A percentile compares a stretch with the other conserved stretches of the same genome.
Conservation (phyloP, 2,113 vertebrate species). For the Tauraco erythrolophus region DNA sequence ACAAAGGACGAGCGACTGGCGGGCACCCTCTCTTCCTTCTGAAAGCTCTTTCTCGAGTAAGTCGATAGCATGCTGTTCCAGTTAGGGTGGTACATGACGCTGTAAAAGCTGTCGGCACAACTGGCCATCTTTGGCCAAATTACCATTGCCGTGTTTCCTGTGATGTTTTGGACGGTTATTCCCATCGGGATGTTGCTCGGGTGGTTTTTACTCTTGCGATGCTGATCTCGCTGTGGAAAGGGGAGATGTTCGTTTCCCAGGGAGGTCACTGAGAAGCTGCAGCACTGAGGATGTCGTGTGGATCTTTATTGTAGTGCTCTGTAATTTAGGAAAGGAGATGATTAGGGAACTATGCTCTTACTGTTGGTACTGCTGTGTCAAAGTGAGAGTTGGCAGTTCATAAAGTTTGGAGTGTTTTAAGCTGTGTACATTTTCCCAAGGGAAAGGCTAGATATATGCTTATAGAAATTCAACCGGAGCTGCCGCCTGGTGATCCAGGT, state of each 20-base stretch:
- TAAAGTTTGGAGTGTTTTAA: not conserved
- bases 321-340: not conserved
- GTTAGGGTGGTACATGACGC: slow-evolving; percentile 89
- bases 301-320: not conserved
- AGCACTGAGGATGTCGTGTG: not conserved
- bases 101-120: slow-evolving; percentile 88
- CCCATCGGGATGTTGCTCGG: slow-evolving; percentile 66
- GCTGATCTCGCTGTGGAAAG: not conserved
- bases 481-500: not conserved
- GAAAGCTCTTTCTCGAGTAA: slow-evolving; percentile 84
- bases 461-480: not conserved
- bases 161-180: slow-evolving; percentile 83
- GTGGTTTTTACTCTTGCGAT: not conserved
- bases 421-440: not conserved
- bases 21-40: slow-evolving; percentile 86
- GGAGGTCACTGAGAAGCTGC: not conserved
- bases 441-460: not conserved
- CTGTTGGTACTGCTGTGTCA: not conserved
- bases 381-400: not conserved
- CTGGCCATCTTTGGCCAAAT: slow-evolving; percentile 80
- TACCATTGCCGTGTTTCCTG: slow-evolving; percentile 80
- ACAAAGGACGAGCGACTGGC: slow-evolving; percentile 80
- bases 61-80: slow-evolving; percentile 84
- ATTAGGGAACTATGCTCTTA: not conserved
- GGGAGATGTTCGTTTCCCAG: not conserved